These are phyloP conservation scores for Scyliorhinus canicula DNA, from an alignment of 2,797 vertebrate genomes.

Conservation along the genomic window DNA sequence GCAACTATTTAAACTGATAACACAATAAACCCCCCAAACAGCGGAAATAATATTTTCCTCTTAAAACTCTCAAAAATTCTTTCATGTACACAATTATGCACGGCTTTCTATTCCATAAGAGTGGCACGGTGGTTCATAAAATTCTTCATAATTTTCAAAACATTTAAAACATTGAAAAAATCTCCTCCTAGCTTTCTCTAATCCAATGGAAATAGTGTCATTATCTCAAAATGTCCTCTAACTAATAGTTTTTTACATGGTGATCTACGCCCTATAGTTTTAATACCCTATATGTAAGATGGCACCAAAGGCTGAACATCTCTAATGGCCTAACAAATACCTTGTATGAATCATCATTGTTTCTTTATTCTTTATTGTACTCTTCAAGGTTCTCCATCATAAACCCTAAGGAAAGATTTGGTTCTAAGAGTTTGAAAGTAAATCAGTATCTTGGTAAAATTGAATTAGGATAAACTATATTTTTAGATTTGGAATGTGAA, in stretches of 20 bases:
- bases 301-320: background rate
- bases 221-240: background rate
- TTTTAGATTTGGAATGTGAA: background rate
- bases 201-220: background rate
- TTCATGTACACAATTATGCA: too few species aligned
- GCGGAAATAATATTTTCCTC: background rate
- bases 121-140: too few species aligned
- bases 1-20: background rate
- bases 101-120: too few species aligned
- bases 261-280: background rate
- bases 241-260: background rate
- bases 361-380: background rate
- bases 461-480: background rate
- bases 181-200: background rate
- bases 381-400: background rate
- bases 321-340: background rate
- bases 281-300: background rate
- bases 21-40: background rate
- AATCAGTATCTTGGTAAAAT: background rate
- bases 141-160: background rate
- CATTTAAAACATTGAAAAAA: background rate
- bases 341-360: background rate
- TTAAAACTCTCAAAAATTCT: background rate
- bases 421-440: background rate
- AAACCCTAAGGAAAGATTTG: background rate